Evolutionary conservation across 2,113 vertebrate species (phyloP).

Genomic region (Gymnocephalus cernua): DNA sequence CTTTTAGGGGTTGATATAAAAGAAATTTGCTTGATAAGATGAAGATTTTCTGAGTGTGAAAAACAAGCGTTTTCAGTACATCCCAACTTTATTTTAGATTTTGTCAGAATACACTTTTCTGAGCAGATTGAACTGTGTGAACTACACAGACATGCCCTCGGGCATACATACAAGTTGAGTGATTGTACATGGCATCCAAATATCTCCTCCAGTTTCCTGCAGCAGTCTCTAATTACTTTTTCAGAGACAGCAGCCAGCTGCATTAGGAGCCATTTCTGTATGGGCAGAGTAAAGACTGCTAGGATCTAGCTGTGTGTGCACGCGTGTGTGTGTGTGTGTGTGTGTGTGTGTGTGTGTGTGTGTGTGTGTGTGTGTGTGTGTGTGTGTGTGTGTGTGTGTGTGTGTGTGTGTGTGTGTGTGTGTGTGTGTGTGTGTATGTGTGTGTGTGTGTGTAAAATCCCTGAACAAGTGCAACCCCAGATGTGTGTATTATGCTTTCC

Average conservation of each 20-base stretch:
- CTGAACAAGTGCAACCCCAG: constrained; percentile 60
- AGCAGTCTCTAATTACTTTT: constrained; percentile 50
- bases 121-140: not conserved
- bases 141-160: constrained; percentile 1
- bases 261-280: constrained; percentile 8
- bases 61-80: not conserved
- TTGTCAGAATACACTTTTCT: not conserved
- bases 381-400: not conserved
- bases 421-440: constrained; percentile 12
- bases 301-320: constrained; percentile 28
- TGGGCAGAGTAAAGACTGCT: not conserved
- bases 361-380: constrained; percentile 13
- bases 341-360: constrained; percentile 1
- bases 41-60: not conserved
- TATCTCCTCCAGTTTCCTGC: constrained; percentile 41
- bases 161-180: constrained; percentile 15
- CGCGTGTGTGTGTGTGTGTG: not conserved
- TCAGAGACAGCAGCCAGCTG: constrained; percentile 47
- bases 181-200: constrained; percentile 9
- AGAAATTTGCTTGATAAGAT: not conserved
- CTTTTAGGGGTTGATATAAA: not conserved
- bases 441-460: constrained; percentile 30
- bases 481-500: constrained; percentile 66
- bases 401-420: constrained; percentile 1
- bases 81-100: not conserved